Percentiles rank a stretch among this genome's conserved stretches.
These are phyloP conservation scores for Polydesmus complanatus DNA, from an alignment of 2,888 invertebrate genomes.

Conservation along the genomic window DNA sequence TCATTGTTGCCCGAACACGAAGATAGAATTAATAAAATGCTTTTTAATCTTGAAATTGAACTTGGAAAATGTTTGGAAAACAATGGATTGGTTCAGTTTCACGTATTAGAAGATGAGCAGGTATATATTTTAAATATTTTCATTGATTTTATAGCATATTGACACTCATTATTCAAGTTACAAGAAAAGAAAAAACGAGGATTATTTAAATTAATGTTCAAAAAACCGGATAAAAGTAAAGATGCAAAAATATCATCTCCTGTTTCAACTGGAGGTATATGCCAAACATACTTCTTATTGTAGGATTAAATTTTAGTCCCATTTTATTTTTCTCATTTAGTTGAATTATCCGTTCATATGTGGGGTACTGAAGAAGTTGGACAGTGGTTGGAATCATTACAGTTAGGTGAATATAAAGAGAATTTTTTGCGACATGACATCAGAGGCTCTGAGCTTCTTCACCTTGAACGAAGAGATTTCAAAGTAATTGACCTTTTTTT, in stretches of 20 bases:
- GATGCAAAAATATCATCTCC: slow-evolving; percentile 14
- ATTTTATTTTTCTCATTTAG: slow-evolving; percentile 6
- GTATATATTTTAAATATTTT: slow-evolving; percentile 20
- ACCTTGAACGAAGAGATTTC: slow-evolving; percentile 57
- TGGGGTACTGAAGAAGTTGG: slow-evolving; percentile 87
- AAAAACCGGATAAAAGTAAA: slow-evolving; percentile 21
- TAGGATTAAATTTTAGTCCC: neutral
- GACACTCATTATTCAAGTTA: neutral
- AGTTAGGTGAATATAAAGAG: slow-evolving; percentile 79
- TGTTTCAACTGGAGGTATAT: slow-evolving; percentile 13
- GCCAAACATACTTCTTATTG: too few species aligned
- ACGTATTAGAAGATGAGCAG: slow-evolving; percentile 33
- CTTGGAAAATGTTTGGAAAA: slow-evolving; percentile 53
- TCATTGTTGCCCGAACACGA: slow-evolving; percentile 43
- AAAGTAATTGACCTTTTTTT: slow-evolving; percentile 27
- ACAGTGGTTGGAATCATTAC: slow-evolving; percentile 74
- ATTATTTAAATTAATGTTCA: slow-evolving; percentile 22
- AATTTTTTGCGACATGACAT: slow-evolving; percentile 83
- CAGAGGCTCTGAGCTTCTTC: slow-evolving; percentile 72
- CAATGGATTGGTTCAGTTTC: slow-evolving; percentile 45
- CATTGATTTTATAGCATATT: slow-evolving; percentile 3
- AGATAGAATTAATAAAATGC: slow-evolving; percentile 48
- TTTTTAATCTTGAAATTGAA: slow-evolving; percentile 57
- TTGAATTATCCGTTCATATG: slow-evolving; percentile 31
- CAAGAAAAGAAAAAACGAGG: slow-evolving; percentile 26